Conservation (phyloP, 2,113 vertebrate genomes). For the Ameiurus melas region DNA sequence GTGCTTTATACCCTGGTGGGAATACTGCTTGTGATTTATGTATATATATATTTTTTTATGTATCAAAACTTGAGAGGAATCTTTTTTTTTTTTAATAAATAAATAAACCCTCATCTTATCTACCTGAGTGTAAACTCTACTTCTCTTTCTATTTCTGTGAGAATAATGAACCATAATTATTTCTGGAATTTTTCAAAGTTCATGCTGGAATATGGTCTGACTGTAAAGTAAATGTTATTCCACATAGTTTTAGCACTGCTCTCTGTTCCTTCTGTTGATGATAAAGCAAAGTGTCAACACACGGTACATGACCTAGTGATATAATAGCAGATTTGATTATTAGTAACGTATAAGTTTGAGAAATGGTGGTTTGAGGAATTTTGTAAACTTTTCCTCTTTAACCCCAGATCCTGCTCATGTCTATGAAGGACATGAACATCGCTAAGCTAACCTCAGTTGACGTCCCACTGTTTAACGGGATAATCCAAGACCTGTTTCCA, state of each 20-base stretch:
- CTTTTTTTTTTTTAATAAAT: too few species aligned
- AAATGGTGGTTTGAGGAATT: neutral
- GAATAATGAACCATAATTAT: conserved; percentile 12
- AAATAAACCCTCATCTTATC: conserved; percentile 64
- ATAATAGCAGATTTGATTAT: neutral
- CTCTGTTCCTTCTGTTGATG: conserved; percentile 11
- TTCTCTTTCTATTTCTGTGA: conserved; percentile 8
- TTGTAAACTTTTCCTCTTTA: conserved; percentile 12
- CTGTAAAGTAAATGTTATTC: conserved; percentile 30
- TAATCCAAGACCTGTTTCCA: conserved; percentile 85
- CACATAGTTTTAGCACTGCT: neutral
- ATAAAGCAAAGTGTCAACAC: conserved; percentile 3
- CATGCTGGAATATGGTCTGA: conserved; percentile 5
- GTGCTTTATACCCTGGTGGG: conserved; percentile 52
- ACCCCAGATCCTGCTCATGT: conserved; percentile 80
- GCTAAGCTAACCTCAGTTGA: conserved; percentile 81
- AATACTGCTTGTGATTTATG: conserved; percentile 60
- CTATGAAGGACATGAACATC: conserved; percentile 88
- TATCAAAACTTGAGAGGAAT: conserved; percentile 69
- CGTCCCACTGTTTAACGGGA: conserved; percentile 81
- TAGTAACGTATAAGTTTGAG: neutral
- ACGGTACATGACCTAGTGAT: neutral
- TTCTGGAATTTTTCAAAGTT: conserved; percentile 33
- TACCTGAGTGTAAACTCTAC: conserved; percentile 54
- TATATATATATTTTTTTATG: conserved; percentile 8